phyloP scores from a whole-genome alignment of 2,797 vertebrate species.

The Eulemur mongoz region DNA sequence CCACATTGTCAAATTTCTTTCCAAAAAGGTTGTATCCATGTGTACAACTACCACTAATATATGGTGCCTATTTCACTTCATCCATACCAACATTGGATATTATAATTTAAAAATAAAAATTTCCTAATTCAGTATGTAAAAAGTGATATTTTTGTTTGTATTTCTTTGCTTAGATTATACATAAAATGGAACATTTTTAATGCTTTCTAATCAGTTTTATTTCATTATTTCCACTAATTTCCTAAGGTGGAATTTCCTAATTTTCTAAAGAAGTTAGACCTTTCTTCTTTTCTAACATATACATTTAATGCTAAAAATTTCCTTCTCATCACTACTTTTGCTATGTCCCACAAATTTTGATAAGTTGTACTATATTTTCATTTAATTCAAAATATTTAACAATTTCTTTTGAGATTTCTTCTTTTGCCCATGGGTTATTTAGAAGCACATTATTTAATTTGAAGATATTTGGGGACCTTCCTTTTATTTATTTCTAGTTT shows the following conservation, averaged over 20 bases:
- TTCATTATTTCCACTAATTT: not conserved
- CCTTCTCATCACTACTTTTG: not conserved
- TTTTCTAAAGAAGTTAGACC: not conserved
- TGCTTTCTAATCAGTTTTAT: not conserved
- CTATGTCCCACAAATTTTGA: not conserved
- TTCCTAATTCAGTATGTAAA: not conserved
- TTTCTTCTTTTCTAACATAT: not conserved
- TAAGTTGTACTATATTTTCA: not conserved
- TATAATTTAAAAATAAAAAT: slow-evolving; percentile 16
- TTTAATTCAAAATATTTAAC: slow-evolving; percentile 30
- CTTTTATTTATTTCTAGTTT: slow-evolving; percentile 31
- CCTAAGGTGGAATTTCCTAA: not conserved
- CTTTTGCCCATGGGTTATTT: not conserved
- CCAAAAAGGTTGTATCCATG: not conserved
- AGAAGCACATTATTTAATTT: slow-evolving; percentile 4
- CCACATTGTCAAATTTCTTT: slow-evolving; percentile 9
- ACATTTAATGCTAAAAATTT: not conserved
- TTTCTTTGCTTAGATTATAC: not conserved
- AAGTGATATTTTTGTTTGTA: not conserved
- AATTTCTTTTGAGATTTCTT: slow-evolving; percentile 1
- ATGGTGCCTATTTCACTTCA: not conserved
- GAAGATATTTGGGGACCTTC: not conserved
- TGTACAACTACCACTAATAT: not conserved
- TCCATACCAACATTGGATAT: not conserved
- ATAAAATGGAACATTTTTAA: not conserved